A percentile compares a stretch with the other conserved stretches of the same genome.
Conservation (phyloP, 2,113 vertebrate genomes). For the Gymnorhina tibicen region DNA sequence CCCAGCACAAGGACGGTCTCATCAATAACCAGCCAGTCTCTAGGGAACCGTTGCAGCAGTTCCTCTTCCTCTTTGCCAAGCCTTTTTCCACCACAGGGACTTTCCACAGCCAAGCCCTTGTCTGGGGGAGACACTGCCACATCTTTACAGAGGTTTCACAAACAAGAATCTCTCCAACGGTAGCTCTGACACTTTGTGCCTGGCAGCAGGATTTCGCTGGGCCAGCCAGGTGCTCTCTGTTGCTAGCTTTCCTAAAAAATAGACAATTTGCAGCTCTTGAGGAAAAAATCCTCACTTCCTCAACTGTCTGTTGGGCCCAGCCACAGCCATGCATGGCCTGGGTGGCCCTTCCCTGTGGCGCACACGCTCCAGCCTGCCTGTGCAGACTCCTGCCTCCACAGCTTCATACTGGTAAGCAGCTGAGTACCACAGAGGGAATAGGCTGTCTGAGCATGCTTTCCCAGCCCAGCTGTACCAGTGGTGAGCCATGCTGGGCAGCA, state of each 20-base stretch:
- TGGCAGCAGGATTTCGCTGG: fast-evolving
- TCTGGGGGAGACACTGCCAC: not conserved
- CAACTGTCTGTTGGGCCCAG: not conserved
- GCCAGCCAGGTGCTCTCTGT: not conserved
- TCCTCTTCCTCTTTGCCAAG: conserved; percentile 33
- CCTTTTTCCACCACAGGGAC: not conserved
- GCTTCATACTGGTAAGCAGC: not conserved
- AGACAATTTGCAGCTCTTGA: not conserved
- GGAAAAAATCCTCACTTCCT: not conserved
- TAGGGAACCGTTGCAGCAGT: not conserved
- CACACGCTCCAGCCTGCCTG: not conserved
- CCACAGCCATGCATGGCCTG: not conserved
- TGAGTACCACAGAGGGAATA: not conserved
- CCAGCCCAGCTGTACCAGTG: fast-evolving
- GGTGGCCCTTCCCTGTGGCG: not conserved
- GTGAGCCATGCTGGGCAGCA: not conserved
- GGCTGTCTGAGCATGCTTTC: not conserved
- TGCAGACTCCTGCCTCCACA: not conserved
- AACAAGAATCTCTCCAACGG: not conserved
- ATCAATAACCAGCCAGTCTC: not conserved
- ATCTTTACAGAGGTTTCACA: not conserved
- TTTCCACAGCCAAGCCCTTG: not conserved
- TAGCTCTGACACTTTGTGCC: not conserved
- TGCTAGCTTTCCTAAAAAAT: not conserved
- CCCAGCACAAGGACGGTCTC: not conserved